Conservation (phyloP, 2,113 vertebrate species). For the Coptodon rendalli region DNA sequence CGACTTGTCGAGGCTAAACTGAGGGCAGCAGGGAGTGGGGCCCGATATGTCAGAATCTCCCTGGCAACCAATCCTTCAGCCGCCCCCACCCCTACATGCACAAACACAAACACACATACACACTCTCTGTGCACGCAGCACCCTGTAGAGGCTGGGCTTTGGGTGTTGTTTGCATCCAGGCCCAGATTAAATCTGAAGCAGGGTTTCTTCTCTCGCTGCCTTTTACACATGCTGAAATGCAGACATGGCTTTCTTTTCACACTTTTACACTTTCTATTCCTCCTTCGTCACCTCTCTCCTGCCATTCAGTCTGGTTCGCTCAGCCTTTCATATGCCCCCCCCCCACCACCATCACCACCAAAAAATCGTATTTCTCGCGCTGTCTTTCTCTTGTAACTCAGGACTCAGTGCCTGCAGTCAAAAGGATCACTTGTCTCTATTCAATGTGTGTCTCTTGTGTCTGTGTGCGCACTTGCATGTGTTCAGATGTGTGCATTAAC, state of each 20-base stretch:
- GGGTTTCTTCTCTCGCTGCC: not conserved
- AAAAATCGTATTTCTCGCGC: not conserved
- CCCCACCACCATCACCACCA: not conserved
- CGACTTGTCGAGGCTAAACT: conserved; percentile 75
- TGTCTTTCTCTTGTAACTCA: not conserved
- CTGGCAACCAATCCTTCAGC: conserved; percentile 74
- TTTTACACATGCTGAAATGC: conserved; percentile 32
- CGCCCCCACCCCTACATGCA: conserved; percentile 21
- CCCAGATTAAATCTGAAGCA: conserved; percentile 61
- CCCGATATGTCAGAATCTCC: conserved; percentile 74
- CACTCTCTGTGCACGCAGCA: conserved; percentile 1
- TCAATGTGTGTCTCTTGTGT: not conserved
- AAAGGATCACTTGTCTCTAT: conserved; percentile 18
- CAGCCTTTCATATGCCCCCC: not conserved
- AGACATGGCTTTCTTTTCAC: conserved; percentile 9
- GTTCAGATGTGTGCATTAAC: not conserved
- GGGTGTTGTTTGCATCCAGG: conserved; percentile 52
- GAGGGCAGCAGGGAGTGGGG: conserved; percentile 74
- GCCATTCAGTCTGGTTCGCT: not conserved
- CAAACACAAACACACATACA: conserved; percentile 17
- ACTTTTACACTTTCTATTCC: not conserved
- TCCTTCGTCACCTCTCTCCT: not conserved
- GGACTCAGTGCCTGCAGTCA: conserved; percentile 4
- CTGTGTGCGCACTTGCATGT: not conserved
- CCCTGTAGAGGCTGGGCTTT: conserved; percentile 24